A percentile compares a stretch with the other conserved stretches of the same genome.
Conservation (phyloP, 2,888 invertebrate genomes). For the Melieria picta region DNA sequence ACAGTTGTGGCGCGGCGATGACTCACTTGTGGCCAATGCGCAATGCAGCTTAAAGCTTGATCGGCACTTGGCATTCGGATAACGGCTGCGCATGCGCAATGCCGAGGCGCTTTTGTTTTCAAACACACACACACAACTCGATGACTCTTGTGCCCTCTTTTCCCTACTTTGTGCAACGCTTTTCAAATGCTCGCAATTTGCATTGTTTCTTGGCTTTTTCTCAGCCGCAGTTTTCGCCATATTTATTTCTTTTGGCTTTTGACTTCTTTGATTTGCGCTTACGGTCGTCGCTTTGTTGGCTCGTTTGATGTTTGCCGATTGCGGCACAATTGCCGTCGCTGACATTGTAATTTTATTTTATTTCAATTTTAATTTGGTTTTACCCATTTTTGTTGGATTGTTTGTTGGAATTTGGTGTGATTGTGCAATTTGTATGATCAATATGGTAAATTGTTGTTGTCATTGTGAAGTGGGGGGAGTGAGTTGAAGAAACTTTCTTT, state of each 20-base stretch:
- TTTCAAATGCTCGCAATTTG: conserved; percentile 22
- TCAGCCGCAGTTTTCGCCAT: conserved; percentile 15
- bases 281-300: background rate
- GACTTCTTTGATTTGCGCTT: background rate
- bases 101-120: background rate
- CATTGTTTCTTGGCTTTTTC: conserved; percentile 10
- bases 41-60: background rate
- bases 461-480: too few relatives aligned
- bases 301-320: conserved; percentile 28
- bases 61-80: background rate
- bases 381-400: too few relatives aligned
- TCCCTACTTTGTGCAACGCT: conserved; percentile 7
- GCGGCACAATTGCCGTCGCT: conserved; percentile 23
- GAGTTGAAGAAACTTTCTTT: too few relatives aligned
- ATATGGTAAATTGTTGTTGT: too few relatives aligned
- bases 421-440: too few relatives aligned
- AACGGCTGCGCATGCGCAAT: background rate
- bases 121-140: too few relatives aligned
- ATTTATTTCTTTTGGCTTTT: background rate
- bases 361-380: conserved; percentile 6
- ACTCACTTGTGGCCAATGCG: too few relatives aligned
- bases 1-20: too few relatives aligned
- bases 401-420: too few relatives aligned
- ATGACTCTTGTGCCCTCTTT: too few relatives aligned
- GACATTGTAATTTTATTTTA: conserved; percentile 29